phyloP scores from a whole-genome alignment of 2,888 invertebrate genomes.

The Acanthosoma haemorrhoidale region DNA sequence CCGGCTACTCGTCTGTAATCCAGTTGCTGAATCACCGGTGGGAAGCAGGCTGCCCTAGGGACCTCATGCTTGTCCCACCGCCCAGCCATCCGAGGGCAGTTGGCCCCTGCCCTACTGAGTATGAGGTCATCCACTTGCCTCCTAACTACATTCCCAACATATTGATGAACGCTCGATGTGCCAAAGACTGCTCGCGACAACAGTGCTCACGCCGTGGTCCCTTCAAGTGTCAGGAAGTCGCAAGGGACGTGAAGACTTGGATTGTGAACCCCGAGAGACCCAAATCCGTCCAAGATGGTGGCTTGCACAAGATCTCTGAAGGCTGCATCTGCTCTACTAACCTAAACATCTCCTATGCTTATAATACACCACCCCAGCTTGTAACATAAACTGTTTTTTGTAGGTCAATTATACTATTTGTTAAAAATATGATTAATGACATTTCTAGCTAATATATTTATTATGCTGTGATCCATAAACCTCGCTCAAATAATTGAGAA shows the following conservation, averaged over 20 bases:
- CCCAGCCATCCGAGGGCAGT: neutral
- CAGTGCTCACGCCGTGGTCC: constrained; percentile 19
- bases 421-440: neutral
- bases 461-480: neutral
- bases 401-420: neutral
- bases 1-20: constrained; percentile 47
- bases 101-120: constrained; percentile 24
- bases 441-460: neutral
- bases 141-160: constrained; percentile 28
- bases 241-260: neutral
- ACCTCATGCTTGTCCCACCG: neutral
- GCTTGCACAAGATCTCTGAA: neutral
- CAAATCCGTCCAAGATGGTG: neutral
- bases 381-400: neutral
- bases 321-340: constrained; percentile 11
- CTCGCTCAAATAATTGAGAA: constrained; percentile 3
- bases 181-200: constrained; percentile 18
- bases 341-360: neutral
- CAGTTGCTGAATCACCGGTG: constrained; percentile 44
- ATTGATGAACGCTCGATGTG: constrained; percentile 29
- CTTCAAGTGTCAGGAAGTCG: neutral
- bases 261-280: neutral
- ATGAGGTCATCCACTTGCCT: constrained; percentile 28
- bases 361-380: constrained; percentile 9
- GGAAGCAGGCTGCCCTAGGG: constrained; percentile 8